Evolutionary conservation across 1,140 invertebrate species (phyloP).

Genomic region (Radopholus similis): DNA sequence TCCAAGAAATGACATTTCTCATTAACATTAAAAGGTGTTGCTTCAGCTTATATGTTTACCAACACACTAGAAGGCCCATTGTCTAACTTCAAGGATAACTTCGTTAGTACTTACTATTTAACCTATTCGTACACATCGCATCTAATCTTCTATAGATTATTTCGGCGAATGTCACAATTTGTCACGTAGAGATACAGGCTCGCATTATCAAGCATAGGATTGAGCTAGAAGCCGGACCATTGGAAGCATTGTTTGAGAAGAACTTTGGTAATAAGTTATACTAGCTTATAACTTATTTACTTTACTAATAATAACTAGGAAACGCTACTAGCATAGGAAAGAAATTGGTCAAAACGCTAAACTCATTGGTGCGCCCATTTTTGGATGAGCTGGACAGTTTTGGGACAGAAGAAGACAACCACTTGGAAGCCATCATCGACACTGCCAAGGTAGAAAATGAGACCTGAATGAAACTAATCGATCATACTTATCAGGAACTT

Average conservation of each 20-base stretch:
- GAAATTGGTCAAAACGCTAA: constrained; percentile 23
- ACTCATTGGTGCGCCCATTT: constrained; percentile 24
- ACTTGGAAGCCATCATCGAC: constrained; percentile 23
- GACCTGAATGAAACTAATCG: background rate
- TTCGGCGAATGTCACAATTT: constrained; percentile 32
- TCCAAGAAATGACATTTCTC: constrained; percentile 15
- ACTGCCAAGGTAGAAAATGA: constrained; percentile 6
- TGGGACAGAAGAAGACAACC: constrained; percentile 28
- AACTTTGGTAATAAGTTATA: constrained; percentile 29
- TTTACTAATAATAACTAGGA: background rate
- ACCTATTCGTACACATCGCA: no score
- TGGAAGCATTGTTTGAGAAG: constrained; percentile 37
- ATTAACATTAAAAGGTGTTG: no score
- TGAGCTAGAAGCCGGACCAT: constrained; percentile 23
- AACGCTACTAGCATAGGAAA: constrained; percentile 12
- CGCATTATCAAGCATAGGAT: constrained; percentile 22
- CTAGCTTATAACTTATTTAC: background rate
- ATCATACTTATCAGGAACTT: background rate
- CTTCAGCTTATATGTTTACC: constrained; percentile 23
- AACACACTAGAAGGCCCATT: constrained; percentile 29
- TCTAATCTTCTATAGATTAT: no score
- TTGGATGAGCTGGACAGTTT: constrained; percentile 18
- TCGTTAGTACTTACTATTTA: no score
- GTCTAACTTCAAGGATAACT: constrained; percentile 30
- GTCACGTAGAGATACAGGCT: constrained; percentile 36